Percentiles rank a stretch among this genome's conserved stretches.
phyloP scores from a whole-genome alignment of 2,113 vertebrate species.

The Pachycephala philippinensis region DNA sequence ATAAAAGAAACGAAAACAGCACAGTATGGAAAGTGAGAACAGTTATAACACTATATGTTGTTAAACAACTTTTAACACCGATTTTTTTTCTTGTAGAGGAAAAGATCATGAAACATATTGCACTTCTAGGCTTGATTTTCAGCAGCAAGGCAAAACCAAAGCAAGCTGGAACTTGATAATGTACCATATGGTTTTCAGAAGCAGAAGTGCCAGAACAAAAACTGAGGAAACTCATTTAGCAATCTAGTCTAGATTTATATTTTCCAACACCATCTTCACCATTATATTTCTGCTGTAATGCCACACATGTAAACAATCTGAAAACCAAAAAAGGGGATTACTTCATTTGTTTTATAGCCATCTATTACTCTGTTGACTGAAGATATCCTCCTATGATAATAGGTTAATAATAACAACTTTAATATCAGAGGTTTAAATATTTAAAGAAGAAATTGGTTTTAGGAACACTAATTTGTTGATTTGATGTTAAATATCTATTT shows the following conservation, averaged over 20 bases:
- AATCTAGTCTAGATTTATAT: neutral
- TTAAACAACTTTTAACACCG: neutral
- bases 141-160: conserved; percentile 16
- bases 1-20: neutral
- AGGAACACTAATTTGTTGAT: neutral
- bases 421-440: neutral
- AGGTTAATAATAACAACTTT: neutral
- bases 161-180: neutral
- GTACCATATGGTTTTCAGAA: conserved; percentile 29
- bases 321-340: neutral
- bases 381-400: neutral
- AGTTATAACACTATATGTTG: neutral
- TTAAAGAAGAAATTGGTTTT: neutral
- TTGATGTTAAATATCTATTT: neutral
- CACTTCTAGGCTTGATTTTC: neutral
- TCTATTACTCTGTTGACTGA: neutral
- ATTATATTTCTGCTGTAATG: neutral
- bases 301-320: neutral
- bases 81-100: neutral
- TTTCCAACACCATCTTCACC: neutral
- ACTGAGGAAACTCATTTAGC: neutral
- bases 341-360: neutral
- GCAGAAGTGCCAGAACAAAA: neutral
- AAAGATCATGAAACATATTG: neutral
- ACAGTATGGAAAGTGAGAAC: neutral